phyloP scores from a whole-genome alignment of 2,797 vertebrate species.

The Notolabrus celidotus region DNA sequence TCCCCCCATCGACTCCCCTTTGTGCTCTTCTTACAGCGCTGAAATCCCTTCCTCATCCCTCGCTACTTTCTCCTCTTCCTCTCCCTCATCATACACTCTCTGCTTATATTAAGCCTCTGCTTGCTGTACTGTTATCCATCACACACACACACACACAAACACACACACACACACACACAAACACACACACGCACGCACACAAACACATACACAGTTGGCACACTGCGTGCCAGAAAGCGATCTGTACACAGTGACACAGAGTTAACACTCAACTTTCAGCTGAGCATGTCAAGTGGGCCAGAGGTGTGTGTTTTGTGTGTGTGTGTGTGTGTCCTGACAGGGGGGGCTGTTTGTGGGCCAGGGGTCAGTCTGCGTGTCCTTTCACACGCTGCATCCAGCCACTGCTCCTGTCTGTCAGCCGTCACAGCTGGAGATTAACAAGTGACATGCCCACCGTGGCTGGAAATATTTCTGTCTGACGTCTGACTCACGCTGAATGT shows the following conservation, averaged over 20 bases:
- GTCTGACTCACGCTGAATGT: slow-evolving; percentile 15
- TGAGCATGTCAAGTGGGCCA: slow-evolving; percentile 35
- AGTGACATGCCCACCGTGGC: slow-evolving; percentile 69
- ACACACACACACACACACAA: neutral
- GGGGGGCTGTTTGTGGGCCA: slow-evolving; percentile 8
- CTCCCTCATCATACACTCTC: slow-evolving; percentile 18
- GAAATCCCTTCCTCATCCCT: slow-evolving; percentile 21
- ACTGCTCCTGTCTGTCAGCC: slow-evolving; percentile 72
- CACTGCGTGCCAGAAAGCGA: slow-evolving; percentile 23
- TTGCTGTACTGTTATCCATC: slow-evolving; percentile 6
- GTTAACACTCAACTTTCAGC: slow-evolving; percentile 39
- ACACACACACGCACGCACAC: neutral
- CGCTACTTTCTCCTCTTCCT: slow-evolving; percentile 4
- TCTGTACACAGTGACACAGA: slow-evolving; percentile 31
- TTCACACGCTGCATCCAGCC: slow-evolving; percentile 65
- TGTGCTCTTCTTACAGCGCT: slow-evolving; percentile 12
- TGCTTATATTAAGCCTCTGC: slow-evolving; percentile 15
- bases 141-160: neutral
- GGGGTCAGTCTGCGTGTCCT: slow-evolving; percentile 59
- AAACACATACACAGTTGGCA: neutral
- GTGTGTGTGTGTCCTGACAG: slow-evolving; percentile 43
- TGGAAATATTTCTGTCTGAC: slow-evolving; percentile 74
- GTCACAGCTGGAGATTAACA: slow-evolving; percentile 78
- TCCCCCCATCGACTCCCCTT: slow-evolving; percentile 11
- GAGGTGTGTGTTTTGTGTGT: slow-evolving; percentile 34